A percentile compares a stretch with the other conserved stretches of the same genome.
These are phyloP conservation scores for Ctenosaura bakeri DNA, from an alignment of 2,797 vertebrate species.

Conservation along the genomic window DNA sequence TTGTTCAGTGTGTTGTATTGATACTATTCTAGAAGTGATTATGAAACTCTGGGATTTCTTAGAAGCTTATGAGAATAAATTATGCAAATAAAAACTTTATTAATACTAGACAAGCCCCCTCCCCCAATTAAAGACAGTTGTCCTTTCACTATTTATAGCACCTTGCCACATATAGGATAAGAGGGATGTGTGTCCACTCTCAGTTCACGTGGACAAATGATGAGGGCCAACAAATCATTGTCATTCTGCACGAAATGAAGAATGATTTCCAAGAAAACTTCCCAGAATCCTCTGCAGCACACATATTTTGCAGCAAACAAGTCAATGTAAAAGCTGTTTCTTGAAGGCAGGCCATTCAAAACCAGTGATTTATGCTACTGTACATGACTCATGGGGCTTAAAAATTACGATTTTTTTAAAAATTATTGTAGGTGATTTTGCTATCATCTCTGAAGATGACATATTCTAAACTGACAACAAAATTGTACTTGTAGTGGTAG, in stretches of 20 bases:
- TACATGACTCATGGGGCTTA: background rate
- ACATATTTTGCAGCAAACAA: background rate
- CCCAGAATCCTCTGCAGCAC: background rate
- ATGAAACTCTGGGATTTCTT: background rate
- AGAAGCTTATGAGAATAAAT: background rate
- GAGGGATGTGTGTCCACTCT: background rate
- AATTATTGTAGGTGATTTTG: rapidly evolving
- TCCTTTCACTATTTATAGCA: background rate
- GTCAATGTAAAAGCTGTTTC: background rate
- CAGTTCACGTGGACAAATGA: background rate
- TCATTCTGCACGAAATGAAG: background rate
- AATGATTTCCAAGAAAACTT: background rate
- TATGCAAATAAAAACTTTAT: too few relatives aligned
- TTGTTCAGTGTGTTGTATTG: background rate
- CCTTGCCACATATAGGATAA: background rate
- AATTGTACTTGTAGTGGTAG: background rate
- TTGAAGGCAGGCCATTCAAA: background rate
- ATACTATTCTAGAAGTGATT: background rate
- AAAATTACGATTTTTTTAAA: background rate
- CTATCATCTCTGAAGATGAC: background rate
- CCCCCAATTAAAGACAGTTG: background rate
- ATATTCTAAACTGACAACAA: slow-evolving; percentile 14
- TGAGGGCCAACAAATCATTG: too few relatives aligned
- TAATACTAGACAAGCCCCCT: background rate
- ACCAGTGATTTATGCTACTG: background rate